Evolutionary conservation across 2,113 vertebrate genomes (phyloP).

Genomic region (Agelaius tricolor): DNA sequence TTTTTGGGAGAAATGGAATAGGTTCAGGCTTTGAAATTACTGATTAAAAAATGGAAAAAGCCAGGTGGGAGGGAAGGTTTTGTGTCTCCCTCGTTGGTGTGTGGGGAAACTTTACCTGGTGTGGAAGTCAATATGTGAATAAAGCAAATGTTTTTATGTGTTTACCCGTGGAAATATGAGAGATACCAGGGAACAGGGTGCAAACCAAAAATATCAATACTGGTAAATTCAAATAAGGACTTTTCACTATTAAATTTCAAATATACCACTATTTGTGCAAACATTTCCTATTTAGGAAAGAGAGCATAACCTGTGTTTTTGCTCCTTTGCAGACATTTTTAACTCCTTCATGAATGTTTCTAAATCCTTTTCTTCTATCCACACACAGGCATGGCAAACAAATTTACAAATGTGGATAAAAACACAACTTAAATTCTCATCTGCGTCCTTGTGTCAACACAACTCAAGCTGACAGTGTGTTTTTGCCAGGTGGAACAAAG

Average conservation of each 20-base stretch:
- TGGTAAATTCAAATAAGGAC: background rate
- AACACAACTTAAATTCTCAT: conserved; percentile 31
- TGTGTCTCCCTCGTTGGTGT: background rate
- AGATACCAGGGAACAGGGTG: background rate
- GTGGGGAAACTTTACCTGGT: background rate
- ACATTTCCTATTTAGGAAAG: background rate
- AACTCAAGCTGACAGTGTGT: conserved; percentile 50
- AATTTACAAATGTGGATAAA: conserved; percentile 19
- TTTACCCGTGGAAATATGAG: background rate
- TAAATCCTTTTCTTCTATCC: background rate
- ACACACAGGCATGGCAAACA: background rate
- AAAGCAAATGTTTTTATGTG: background rate
- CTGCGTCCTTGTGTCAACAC: conserved; percentile 22
- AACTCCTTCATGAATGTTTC: background rate
- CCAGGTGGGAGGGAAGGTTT: background rate
- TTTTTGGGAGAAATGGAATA: background rate
- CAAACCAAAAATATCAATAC: background rate
- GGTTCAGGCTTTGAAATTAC: background rate
- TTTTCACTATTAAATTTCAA: background rate
- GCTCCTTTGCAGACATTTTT: background rate
- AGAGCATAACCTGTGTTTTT: background rate
- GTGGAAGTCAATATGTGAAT: background rate
- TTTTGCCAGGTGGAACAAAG: conserved; percentile 71
- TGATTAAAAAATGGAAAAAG: background rate
- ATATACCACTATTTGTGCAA: background rate